phyloP scores from a whole-genome alignment of 2,888 invertebrate genomes.

The Hydraecia micacea region DNA sequence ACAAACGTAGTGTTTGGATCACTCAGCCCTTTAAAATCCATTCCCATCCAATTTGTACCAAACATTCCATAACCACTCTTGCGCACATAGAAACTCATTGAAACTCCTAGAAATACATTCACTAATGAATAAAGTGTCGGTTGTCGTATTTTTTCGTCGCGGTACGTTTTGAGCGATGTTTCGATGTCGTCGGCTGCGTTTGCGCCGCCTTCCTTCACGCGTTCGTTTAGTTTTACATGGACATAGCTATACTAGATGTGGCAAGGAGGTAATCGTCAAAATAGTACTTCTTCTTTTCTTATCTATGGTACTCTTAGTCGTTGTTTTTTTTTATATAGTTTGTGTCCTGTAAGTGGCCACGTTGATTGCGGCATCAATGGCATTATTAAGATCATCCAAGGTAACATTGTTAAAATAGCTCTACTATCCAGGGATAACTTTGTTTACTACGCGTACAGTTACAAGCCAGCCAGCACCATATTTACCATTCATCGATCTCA shows the following conservation, averaged over 20 bases:
- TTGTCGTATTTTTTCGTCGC: conserved; percentile 35
- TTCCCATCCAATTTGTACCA: neutral
- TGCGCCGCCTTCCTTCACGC: conserved; percentile 29
- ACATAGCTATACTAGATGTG: neutral
- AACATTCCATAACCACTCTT: neutral
- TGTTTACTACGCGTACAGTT: too few species aligned
- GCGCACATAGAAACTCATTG: conserved; percentile 27
- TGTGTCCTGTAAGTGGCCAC: too few species aligned
- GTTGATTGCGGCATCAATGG: too few species aligned
- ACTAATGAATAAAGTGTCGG: conserved; percentile 8
- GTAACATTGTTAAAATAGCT: too few species aligned
- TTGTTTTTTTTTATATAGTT: too few species aligned
- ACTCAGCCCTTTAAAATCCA: too few species aligned
- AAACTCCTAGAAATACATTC: conserved; percentile 21
- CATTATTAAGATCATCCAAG: too few species aligned
- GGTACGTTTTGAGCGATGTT: conserved; percentile 18
- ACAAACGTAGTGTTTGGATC: too few species aligned
- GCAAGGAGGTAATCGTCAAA: neutral
- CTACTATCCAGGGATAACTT: too few species aligned
- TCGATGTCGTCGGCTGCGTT: conserved; percentile 25
- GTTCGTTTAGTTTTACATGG: neutral
- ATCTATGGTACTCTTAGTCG: neutral
- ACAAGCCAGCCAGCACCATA: too few species aligned
- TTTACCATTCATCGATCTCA: too few species aligned
- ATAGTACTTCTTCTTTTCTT: neutral